Conservation (phyloP, 2,797 vertebrate genomes). For the Knipowitschia caucasica region DNA sequence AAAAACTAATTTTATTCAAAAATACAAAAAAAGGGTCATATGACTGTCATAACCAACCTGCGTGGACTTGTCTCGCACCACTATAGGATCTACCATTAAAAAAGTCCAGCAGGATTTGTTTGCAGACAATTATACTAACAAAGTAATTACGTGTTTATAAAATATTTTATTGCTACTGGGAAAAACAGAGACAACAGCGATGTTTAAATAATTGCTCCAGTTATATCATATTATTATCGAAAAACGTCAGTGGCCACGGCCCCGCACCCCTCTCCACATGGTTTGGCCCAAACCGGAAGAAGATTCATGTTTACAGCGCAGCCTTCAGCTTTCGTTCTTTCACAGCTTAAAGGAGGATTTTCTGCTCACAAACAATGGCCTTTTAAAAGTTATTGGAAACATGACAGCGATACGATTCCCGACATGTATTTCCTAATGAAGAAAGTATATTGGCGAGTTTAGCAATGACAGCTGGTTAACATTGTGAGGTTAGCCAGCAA, state of each 20-base stretch:
- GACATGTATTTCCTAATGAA: constrained; percentile 20
- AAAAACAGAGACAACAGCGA: too few species aligned
- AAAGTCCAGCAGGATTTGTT: constrained; percentile 3
- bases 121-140: not conserved
- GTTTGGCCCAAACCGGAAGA: constrained; percentile 63
- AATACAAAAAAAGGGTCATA: not conserved
- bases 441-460: constrained; percentile 13
- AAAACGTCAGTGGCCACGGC: not conserved
- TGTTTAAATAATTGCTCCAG: not conserved
- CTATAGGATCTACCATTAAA: constrained; percentile 52
- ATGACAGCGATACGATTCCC: not conserved
- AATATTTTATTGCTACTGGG: not conserved
- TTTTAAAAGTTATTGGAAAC: not conserved
- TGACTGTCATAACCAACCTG: not conserved
- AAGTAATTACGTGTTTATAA: not conserved
- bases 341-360: too few species aligned
- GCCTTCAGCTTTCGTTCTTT: constrained; percentile 26
- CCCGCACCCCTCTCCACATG: not conserved
- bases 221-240: not conserved
- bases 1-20: too few species aligned
- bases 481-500: constrained; percentile 49
- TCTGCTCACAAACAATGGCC: not conserved
- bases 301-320: constrained; percentile 65
- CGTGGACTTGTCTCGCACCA: constrained; percentile 57
- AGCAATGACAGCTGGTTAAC: constrained; percentile 62